Percentiles rank a stretch among this genome's conserved stretches.
Conservation (phyloP, 2,797 vertebrate genomes). For the Melanogrammus aeglefinus region DNA sequence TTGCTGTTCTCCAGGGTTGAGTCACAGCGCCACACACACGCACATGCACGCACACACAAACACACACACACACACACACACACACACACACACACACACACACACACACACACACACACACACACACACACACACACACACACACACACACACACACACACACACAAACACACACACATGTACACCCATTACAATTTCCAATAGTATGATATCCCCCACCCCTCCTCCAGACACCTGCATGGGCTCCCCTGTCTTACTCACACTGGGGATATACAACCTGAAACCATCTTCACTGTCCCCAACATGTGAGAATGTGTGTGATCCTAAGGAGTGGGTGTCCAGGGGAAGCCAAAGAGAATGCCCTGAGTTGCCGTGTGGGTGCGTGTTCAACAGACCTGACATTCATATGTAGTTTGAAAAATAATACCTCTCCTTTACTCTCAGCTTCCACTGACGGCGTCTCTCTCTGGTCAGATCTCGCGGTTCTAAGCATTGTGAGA, state of each 20-base stretch:
- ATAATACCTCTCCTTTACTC: neutral
- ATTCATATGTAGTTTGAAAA: slow-evolving; percentile 28
- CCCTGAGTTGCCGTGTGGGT: neutral
- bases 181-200: neutral
- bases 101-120: slow-evolving; percentile 21
- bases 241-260: slow-evolving; percentile 70
- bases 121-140: slow-evolving; percentile 22
- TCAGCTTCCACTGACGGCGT: neutral
- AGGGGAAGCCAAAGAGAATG: slow-evolving; percentile 46
- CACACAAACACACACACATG: neutral
- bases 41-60: slow-evolving; percentile 24
- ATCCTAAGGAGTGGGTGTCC: slow-evolving; percentile 41
- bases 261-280: slow-evolving; percentile 55
- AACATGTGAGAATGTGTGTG: neutral
- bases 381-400: slow-evolving; percentile 10
- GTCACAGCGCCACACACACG: slow-evolving; percentile 49
- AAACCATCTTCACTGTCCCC: slow-evolving; percentile 12
- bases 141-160: slow-evolving; percentile 22
- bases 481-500: neutral
- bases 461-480: neutral
- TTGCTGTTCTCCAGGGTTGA: slow-evolving; percentile 49
- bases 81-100: slow-evolving; percentile 21
- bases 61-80: neutral
- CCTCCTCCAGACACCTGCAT: slow-evolving; percentile 49
- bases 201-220: neutral